Base-by-base conservation (phyloP, 2,113 vertebrate genomes). In the Paratilapia polleni region DNA sequence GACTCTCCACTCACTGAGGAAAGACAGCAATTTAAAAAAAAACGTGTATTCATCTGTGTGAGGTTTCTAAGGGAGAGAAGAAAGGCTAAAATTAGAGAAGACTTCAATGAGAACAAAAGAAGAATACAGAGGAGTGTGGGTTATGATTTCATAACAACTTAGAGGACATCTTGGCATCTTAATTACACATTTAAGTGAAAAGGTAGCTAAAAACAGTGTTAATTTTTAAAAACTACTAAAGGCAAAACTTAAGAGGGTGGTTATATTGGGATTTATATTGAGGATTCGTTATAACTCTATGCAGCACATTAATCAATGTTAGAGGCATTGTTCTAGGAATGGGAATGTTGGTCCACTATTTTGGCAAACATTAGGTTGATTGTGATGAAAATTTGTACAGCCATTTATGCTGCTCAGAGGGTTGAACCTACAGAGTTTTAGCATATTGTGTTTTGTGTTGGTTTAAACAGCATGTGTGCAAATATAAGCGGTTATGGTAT, bases 1-100 rank as follows among this genome's bases (percentile, higher is more conserved):
- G 98, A 99, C 90, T 99, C 98, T 75, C 98, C 98, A 8, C 98
- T 99, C 93, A 99, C 98, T 99, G 94, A 36, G 36, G 60, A 5
- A 49, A 38, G 56, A 58, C 43, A 77, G 8, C 4, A 31, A 31
- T 28, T 28, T 5, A 11, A 22, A n/a, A 24, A 20, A 56, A 26
- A 38, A 15, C 2, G 36, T 20, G 8, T 19, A 31, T 73, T 59
- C 36, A 57, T 68, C 57, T 66, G 9, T 49, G 5, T 22, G 36
- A 76, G 26, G 57, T 28, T 58, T 75, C 52, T 28, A 36, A 52
- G 47, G 68, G 11, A 22, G 22, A 26, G 56, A 52, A 54, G 54
- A 20, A 57, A 19, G 9, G 31, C 36, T 68, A 62, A 75, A 76
- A 57, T 81, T 24, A 78, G 77, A 68, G 36, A 62, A 56, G 4